phyloP scores from a whole-genome alignment of 2,797 vertebrate genomes.

The Parotocinclus haroldoi region DNA sequence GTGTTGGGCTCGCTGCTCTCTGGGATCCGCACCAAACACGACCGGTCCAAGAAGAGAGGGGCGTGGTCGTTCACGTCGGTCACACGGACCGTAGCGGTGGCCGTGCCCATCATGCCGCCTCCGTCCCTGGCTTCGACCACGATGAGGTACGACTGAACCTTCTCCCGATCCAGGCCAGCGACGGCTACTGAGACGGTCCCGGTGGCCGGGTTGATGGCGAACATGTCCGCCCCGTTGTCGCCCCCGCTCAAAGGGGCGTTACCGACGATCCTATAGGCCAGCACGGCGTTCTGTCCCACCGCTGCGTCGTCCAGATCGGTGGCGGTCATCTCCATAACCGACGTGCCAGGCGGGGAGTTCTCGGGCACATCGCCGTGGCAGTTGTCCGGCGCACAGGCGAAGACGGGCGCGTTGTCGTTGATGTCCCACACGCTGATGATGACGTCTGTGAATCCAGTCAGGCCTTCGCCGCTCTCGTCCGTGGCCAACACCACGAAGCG shows the following conservation, averaged over 20 bases:
- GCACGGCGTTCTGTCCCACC: conserved; percentile 80
- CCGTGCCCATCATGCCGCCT: conserved; percentile 81
- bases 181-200: conserved; percentile 76
- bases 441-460: conserved; percentile 88
- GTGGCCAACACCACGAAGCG: conserved; percentile 87
- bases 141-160: conserved; percentile 74
- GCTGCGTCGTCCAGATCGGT: conserved; percentile 81
- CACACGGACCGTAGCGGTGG: conserved; percentile 79
- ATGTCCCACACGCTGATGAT: conserved; percentile 89
- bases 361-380: conserved; percentile 81
- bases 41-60: conserved; percentile 72
- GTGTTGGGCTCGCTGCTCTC: conserved; percentile 76
- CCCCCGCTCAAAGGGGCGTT: conserved; percentile 62
- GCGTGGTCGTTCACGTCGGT: conserved; percentile 81
- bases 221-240: conserved; percentile 64
- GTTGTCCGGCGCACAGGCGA: conserved; percentile 74
- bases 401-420: conserved; percentile 83
- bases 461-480: conserved; percentile 84
- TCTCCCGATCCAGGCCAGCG: conserved; percentile 78
- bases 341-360: conserved; percentile 74
- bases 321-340: conserved; percentile 85
- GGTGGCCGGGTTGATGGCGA: conserved; percentile 74
- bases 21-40: conserved; percentile 71
- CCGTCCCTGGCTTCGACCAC: conserved; percentile 85
- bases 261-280: conserved; percentile 79